Percentiles rank a stretch among this genome's conserved stretches.
Evolutionary conservation across 1,140 invertebrate genomes (phyloP).

Genomic region (Leptoteleia sp.): DNA sequence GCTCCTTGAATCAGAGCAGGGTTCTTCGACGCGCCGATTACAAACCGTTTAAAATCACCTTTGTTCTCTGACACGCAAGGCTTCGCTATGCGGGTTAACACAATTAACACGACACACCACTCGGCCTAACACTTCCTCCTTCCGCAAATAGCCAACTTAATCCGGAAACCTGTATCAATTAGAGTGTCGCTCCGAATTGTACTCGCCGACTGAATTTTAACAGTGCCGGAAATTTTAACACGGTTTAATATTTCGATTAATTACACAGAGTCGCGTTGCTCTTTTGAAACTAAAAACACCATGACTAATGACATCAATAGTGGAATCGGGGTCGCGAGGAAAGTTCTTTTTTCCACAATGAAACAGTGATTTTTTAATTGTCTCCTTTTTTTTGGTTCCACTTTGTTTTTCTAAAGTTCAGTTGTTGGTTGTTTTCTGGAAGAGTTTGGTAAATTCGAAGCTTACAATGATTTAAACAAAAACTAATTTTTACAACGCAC

Average conservation of each 20-base stretch:
- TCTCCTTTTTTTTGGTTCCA: neutral
- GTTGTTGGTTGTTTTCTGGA: neutral
- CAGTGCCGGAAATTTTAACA: conserved; percentile 36
- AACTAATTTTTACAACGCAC: too few species aligned
- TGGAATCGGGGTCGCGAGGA: conserved; percentile 7
- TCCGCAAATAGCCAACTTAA: conserved; percentile 41
- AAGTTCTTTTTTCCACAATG: conserved; percentile 7
- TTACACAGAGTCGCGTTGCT: conserved; percentile 12
- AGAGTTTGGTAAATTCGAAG: too few species aligned
- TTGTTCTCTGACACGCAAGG: conserved; percentile 32
- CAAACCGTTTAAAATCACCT: conserved; percentile 58
- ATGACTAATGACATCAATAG: conserved; percentile 31
- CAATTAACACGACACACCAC: conserved; percentile 66
- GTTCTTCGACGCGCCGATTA: conserved; percentile 57
- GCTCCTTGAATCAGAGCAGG: conserved; percentile 60
- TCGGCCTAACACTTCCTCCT: conserved; percentile 52
- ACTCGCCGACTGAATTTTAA: conserved; percentile 11
- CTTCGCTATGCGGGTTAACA: conserved; percentile 33
- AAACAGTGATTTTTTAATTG: conserved; percentile 4
- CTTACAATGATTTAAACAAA: too few species aligned
- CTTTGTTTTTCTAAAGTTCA: neutral
- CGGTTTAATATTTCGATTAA: conserved; percentile 43
- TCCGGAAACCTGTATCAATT: conserved; percentile 34
- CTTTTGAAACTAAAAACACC: conserved; percentile 25
- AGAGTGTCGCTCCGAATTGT: neutral